Evolutionary conservation across 1,140 invertebrate species (phyloP), one percentile per base, ranked within the genome.

Genomic region (Leucophenga varia): DNA sequence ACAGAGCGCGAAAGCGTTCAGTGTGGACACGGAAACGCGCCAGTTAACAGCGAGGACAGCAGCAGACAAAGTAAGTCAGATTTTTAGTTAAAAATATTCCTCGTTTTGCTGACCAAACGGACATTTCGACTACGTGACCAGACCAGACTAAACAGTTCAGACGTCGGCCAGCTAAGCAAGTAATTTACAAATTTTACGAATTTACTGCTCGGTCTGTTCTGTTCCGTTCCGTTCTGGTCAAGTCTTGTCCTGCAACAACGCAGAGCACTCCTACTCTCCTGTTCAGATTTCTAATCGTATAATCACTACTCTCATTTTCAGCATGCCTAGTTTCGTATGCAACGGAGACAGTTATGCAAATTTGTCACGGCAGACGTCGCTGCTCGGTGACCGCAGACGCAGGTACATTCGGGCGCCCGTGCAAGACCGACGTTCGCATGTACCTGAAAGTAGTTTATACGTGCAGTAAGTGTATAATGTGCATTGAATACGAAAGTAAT

Each of bases 401-500:
- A 34, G 83, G 86, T 36, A 90, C 89, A 45, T 95, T 95, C 71
- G 90, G 89, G 10, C 87, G 86, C 59, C 91, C 91, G 0, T 95
- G 92, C 73, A 81, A 84, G 42, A 80, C 84, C 0, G 85, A 88
- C 40, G 90, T 90, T 54, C 81, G 85, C 45, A 90, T 91, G 76
- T 95, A 95, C 77, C 83, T 96, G 46, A 91, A 90, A 79, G 88
- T 93, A 36, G 87, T 92, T 44, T 94, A 93, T 77, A 92, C 91
- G 9, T 96, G 92, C 78, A 91, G 93, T 96, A 79, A 90, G 89
- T 85, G 53, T n/a, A n/a, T n/a, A 8, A n/a, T 30, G n/a, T 30
- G 7, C n/a, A 30, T 7, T 30, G n/a, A 30, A n/a, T n/a, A n/a
- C n/a, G n/a, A n/a, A n/a, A n/a, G n/a, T n/a, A n/a, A n/a, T n/a